These are phyloP conservation scores for Incurvaria masculella DNA, from an alignment of 2,888 invertebrate genomes.

Conservation along the genomic window DNA sequence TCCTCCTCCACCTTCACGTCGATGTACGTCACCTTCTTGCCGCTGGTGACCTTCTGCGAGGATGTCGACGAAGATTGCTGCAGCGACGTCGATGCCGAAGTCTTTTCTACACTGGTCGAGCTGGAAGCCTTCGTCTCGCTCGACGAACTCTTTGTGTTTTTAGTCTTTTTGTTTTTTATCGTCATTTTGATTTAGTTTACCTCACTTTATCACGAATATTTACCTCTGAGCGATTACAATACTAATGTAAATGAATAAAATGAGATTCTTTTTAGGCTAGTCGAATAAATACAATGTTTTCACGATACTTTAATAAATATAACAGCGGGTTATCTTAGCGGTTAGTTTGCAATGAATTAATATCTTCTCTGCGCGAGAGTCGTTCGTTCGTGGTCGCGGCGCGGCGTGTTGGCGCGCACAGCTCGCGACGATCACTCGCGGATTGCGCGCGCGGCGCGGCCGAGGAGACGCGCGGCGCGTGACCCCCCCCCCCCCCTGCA, in stretches of 20 bases:
- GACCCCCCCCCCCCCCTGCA: constrained; percentile 27
- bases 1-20: constrained; percentile 54
- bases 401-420: constrained; percentile 38
- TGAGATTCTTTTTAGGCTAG: constrained; percentile 1
- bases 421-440: constrained; percentile 41
- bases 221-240: neutral
- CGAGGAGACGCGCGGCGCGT: constrained; percentile 18
- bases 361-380: constrained; percentile 40
- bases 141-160: constrained; percentile 38
- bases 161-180: constrained; percentile 57
- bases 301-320: constrained; percentile 31
- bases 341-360: constrained; percentile 15
- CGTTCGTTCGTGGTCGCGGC: constrained; percentile 48
- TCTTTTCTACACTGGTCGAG: constrained; percentile 48
- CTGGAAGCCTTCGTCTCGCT: constrained; percentile 29
- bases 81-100: constrained; percentile 32
- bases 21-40: constrained; percentile 51
- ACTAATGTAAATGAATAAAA: constrained; percentile 19
- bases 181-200: constrained; percentile 46
- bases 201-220: neutral
- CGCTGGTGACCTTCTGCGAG: constrained; percentile 44
- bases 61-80: constrained; percentile 36
- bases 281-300: constrained; percentile 17
- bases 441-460: constrained; percentile 27
- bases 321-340: neutral